A percentile compares a stretch with the other conserved stretches of the same genome.
Conservation (phyloP, 2,797 vertebrate genomes). For the Furcifer pardalis region DNA sequence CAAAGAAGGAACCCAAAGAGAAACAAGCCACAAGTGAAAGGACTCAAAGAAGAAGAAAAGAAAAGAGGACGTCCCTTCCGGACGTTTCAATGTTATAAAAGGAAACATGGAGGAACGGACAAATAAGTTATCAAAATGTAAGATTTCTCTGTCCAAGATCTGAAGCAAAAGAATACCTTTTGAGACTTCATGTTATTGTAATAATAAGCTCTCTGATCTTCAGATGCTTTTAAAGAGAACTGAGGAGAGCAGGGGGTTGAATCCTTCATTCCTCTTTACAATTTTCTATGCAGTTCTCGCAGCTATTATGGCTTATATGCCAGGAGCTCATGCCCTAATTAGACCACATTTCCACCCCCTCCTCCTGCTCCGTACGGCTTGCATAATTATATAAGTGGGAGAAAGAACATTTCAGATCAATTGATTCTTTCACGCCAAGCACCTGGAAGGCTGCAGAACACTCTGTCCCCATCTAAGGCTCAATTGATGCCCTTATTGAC, state of each 20-base stretch:
- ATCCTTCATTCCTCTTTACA: background rate
- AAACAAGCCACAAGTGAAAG: too few species aligned
- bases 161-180: background rate
- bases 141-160: background rate
- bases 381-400: background rate
- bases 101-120: constrained; percentile 47
- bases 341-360: too few species aligned
- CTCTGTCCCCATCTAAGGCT: too few species aligned
- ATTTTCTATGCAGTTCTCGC: background rate
- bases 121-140: constrained; percentile 47
- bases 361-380: background rate
- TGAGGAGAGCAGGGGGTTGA: background rate
- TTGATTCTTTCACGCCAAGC: too few species aligned
- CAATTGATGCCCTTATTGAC: too few species aligned
- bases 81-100: constrained; percentile 38
- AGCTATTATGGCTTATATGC: background rate
- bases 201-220: background rate
- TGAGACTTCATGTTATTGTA: too few species aligned
- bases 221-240: background rate
- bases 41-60: accelerated
- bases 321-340: background rate
- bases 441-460: too few species aligned
- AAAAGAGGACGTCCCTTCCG: constrained; percentile 24
- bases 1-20: too few species aligned
- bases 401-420: accelerated